phyloP scores from a whole-genome alignment of 2,797 vertebrate species.

The Pyrocephalus nanus region DNA sequence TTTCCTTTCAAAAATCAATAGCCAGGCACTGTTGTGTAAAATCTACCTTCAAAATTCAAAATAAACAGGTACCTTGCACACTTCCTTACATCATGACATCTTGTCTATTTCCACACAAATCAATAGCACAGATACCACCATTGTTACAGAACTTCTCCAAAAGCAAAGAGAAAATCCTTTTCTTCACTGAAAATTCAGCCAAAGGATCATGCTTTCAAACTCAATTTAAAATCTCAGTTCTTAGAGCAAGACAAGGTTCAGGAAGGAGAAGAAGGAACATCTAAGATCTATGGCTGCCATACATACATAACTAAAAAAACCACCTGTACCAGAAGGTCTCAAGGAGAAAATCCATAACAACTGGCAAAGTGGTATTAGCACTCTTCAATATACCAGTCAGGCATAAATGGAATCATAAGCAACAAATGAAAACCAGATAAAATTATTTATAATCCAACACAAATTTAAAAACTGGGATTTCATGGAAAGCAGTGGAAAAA shows the following conservation, averaged over 20 bases:
- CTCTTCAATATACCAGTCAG: background rate
- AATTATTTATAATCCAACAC: slow-evolving; percentile 14
- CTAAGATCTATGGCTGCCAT: background rate
- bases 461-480: slow-evolving; percentile 8
- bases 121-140: background rate
- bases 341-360: background rate
- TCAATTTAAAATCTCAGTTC: background rate
- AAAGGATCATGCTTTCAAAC: background rate
- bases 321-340: background rate
- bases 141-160: background rate
- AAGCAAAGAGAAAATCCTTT: background rate
- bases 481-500: background rate
- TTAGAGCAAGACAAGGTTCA: slow-evolving; percentile 1
- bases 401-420: background rate
- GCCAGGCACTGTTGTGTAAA: background rate
- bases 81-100: background rate
- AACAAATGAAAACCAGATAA: background rate
- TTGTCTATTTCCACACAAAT: background rate
- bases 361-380: background rate
- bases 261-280: background rate
- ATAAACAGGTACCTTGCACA: background rate
- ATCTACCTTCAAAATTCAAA: background rate
- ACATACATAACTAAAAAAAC: background rate
- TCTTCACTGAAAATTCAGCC: background rate
- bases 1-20: background rate